Percentiles rank a stretch among this genome's conserved stretches.
These are phyloP conservation scores for Spea bombifrons DNA, from an alignment of 2,113 vertebrate genomes.

Conservation along the genomic window DNA sequence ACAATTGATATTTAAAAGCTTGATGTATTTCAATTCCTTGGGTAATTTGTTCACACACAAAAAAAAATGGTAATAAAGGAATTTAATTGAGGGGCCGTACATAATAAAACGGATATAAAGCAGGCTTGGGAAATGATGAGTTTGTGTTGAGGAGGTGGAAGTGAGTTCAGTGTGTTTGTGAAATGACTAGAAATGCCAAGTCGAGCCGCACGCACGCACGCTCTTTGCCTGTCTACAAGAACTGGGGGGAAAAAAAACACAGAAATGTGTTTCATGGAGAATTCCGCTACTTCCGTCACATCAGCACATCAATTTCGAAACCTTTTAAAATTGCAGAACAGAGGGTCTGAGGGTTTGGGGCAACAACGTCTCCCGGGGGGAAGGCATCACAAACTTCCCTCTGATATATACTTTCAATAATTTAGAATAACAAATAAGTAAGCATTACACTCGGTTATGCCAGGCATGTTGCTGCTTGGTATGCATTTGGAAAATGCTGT, in stretches of 20 bases:
- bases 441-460: background rate
- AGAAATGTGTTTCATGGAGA: background rate
- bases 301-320: constrained; percentile 13
- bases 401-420: constrained; percentile 17
- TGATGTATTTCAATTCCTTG: background rate
- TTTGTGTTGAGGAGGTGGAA: background rate
- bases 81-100: background rate
- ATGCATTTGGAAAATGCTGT: constrained; percentile 7
- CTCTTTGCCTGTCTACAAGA: background rate
- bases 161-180: background rate
- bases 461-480: background rate
- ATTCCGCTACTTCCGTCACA: constrained; percentile 1
- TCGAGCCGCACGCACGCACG: too few species aligned
- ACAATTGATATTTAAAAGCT: constrained; percentile 2
- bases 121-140: background rate
- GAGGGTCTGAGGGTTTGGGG: constrained; percentile 10
- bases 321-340: constrained; percentile 10
- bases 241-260: background rate
- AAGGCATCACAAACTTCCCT: background rate
- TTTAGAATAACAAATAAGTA: constrained; percentile 6
- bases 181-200: background rate
- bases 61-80: background rate
- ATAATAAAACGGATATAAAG: constrained; percentile 15
- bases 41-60: background rate
- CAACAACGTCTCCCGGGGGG: constrained; percentile 7